These are phyloP conservation scores for Aphelenchoides fujianensis DNA, from an alignment of 1,140 invertebrate genomes.

Conservation along the genomic window DNA sequence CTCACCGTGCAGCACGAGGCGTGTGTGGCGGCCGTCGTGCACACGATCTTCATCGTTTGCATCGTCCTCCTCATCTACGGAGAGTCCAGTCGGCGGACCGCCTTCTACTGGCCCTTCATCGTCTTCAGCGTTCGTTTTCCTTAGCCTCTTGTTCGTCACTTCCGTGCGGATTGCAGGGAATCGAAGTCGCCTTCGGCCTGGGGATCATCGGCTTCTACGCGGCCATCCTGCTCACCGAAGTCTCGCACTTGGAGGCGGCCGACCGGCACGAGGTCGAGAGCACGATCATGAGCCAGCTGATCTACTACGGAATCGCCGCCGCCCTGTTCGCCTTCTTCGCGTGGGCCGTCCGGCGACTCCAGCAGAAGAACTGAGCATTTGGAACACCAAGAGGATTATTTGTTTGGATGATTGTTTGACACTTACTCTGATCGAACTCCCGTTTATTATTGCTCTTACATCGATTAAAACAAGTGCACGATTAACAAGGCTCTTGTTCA, in stretches of 20 bases:
- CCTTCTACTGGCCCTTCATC: not conserved
- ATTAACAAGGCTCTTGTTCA: no score
- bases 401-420: no score
- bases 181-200: not conserved
- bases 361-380: no score
- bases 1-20: not conserved
- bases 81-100: not conserved
- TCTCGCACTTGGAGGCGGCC: not conserved
- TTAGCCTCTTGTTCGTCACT: no score
- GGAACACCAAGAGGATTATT: no score
- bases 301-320: not conserved
- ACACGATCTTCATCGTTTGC: not conserved
- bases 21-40: not conserved
- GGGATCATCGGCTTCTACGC: not conserved
- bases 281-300: not conserved
- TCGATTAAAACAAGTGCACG: no score
- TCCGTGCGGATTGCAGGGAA: not conserved
- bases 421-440: no score
- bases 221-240: not conserved
- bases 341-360: not conserved
- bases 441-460: no score
- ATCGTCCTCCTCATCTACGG: not conserved
- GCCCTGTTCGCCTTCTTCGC: not conserved
- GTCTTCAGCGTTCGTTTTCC: not conserved
- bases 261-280: not conserved